phyloP scores from a whole-genome alignment of 1,140 invertebrate genomes.

The Fopius arisanus region DNA sequence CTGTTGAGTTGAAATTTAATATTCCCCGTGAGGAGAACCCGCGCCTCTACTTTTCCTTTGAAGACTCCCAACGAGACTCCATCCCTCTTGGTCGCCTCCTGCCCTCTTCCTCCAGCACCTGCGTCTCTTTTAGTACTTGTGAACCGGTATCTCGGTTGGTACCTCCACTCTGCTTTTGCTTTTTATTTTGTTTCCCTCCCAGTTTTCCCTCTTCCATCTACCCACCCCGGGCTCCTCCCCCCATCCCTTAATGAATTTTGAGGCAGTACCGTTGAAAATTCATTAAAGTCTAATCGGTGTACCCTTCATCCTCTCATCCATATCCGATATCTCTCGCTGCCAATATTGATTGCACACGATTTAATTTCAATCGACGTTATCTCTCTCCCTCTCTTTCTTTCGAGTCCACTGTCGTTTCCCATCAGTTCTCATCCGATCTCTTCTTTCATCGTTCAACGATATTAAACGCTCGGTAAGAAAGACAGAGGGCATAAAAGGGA shows the following conservation, averaged over 20 bases:
- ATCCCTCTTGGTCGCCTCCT: constrained; percentile 27
- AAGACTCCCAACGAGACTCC: constrained; percentile 28
- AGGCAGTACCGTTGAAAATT: constrained; percentile 32
- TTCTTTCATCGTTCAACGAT: constrained; percentile 20
- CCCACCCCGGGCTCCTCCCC: not conserved
- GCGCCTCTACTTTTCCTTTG: constrained; percentile 34
- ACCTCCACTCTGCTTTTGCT: constrained; percentile 15
- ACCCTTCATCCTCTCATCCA: not conserved
- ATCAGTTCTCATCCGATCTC: constrained; percentile 18
- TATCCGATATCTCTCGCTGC: constrained; percentile 7
- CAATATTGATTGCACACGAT: constrained; percentile 36
- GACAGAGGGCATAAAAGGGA: not conserved
- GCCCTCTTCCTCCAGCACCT: not conserved
- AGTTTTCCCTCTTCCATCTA: no score
- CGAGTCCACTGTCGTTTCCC: constrained; percentile 5
- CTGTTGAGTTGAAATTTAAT: constrained; percentile 30
- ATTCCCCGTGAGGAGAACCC: constrained; percentile 25
- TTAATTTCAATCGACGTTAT: constrained; percentile 24
- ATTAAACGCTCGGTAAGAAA: constrained; percentile 28
- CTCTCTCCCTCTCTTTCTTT: not conserved
- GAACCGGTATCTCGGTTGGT: constrained; percentile 1
- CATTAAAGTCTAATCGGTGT: constrained; percentile 40
- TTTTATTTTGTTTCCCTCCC: constrained; percentile 5
- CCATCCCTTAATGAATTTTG: constrained; percentile 34
- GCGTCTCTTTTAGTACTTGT: constrained; percentile 1